Percentiles rank a stretch among this genome's conserved stretches.
These are phyloP conservation scores for Rhinoraja longicauda DNA, from an alignment of 2,797 vertebrate species.

Conservation along the genomic window DNA sequence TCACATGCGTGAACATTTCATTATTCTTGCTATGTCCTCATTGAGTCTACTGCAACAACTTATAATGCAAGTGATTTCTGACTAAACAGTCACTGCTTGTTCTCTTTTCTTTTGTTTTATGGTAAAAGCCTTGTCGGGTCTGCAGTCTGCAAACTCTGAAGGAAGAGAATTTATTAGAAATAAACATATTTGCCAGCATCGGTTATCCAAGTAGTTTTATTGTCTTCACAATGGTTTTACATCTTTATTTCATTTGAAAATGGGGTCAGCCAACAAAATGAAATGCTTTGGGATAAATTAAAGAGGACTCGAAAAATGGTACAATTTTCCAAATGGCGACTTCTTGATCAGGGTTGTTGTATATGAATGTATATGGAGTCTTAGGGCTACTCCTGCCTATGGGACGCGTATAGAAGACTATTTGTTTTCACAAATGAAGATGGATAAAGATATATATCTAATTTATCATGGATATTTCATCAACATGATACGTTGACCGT, in stretches of 20 bases:
- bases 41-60: background rate
- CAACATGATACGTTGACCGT: background rate
- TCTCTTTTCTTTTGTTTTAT: background rate
- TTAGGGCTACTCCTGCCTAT: background rate
- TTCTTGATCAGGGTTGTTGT: too few species aligned
- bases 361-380: background rate
- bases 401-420: background rate
- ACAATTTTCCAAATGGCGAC: background rate
- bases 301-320: background rate
- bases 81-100: background rate
- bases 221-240: background rate
- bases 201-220: background rate
- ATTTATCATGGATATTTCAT: background rate
- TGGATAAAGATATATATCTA: background rate
- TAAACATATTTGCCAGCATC: background rate
- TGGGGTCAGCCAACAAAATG: background rate
- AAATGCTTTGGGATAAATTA: slow-evolving; percentile 16
- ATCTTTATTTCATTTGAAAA: slow-evolving; percentile 22
- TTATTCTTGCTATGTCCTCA: background rate
- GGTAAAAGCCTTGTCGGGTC: background rate
- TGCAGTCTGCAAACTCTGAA: background rate
- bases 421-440: background rate
- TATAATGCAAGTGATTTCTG: background rate
- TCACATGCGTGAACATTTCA: background rate
- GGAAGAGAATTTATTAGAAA: slow-evolving; percentile 22